Conservation (phyloP, 1,140 invertebrate genomes). For the Colletes latitarsis region DNA sequence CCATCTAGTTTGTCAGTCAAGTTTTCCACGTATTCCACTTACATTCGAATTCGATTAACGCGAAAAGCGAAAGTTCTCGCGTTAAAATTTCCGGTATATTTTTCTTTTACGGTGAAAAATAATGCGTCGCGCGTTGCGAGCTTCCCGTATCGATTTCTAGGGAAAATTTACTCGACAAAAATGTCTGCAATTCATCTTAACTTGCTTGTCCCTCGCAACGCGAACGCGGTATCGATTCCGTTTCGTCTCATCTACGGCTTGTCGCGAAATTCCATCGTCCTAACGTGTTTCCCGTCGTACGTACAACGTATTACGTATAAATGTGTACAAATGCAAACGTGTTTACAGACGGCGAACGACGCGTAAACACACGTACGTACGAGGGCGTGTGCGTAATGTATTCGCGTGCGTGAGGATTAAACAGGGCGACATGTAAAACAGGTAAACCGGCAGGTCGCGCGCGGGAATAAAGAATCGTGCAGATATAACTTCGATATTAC, state of each 20-base stretch:
- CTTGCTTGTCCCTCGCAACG: not conserved
- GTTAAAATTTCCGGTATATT: no score
- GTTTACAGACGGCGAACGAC: not conserved
- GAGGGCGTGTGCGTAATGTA: not conserved
- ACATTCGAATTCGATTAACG: no score
- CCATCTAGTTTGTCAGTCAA: no score
- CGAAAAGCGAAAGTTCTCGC: no score
- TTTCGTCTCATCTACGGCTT: not conserved
- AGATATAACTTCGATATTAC: constrained; percentile 36
- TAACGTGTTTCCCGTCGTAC: not conserved
- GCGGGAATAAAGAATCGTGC: constrained; percentile 29
- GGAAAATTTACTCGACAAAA: not conserved
- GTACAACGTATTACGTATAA: not conserved
- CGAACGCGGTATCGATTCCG: not conserved
- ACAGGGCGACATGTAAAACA: constrained; percentile 18
- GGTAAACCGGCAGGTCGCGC: not conserved
- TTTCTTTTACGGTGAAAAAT: no score
- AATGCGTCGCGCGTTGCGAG: no score
- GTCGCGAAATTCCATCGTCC: not conserved
- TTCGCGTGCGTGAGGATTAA: constrained; percentile 34
- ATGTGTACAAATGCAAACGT: no score
- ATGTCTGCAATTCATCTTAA: not conserved
- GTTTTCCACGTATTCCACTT: no score
- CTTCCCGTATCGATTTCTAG: not conserved
- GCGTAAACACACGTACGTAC: no score